These are phyloP conservation scores for Neogobius melanostomus DNA, from an alignment of 2,113 vertebrate species.

Conservation along the genomic window DNA sequence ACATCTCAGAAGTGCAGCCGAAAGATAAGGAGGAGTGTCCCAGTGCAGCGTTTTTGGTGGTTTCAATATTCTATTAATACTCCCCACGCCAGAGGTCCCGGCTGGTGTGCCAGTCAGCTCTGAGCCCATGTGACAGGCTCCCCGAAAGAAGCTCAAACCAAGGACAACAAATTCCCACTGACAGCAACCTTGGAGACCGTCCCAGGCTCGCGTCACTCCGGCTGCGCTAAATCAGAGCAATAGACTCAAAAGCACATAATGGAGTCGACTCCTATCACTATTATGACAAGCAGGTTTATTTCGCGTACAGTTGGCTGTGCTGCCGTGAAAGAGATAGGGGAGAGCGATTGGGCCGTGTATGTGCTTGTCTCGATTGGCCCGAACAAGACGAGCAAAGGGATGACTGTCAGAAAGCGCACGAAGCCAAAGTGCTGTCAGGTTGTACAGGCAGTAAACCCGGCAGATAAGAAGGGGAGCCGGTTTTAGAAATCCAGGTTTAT, in stretches of 20 bases:
- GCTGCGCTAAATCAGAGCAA: constrained; percentile 78
- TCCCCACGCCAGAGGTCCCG: constrained; percentile 84
- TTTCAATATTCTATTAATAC: constrained; percentile 96
- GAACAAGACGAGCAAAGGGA: constrained; percentile 52
- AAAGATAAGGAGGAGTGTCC: constrained; percentile 18
- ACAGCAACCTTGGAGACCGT: constrained; percentile 87
- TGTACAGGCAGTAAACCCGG: constrained; percentile 27
- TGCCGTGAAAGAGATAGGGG: constrained; percentile 16
- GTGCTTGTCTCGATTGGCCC: constrained; percentile 35
- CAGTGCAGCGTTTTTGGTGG: constrained; percentile 80
- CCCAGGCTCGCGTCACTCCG: constrained; percentile 64
- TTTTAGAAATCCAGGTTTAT: constrained; percentile 7
- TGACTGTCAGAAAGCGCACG: constrained; percentile 48
- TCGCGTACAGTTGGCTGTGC: constrained; percentile 65
- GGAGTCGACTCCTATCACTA: constrained; percentile 74
- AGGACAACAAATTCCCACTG: constrained; percentile 84
- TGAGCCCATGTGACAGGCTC: constrained; percentile 84
- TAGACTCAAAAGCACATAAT: constrained; percentile 79
- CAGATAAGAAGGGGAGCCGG: constrained; percentile 35
- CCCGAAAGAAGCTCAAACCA: constrained; percentile 78
- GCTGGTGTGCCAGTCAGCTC: constrained; percentile 79
- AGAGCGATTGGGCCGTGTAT: neutral
- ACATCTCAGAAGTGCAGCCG: neutral
- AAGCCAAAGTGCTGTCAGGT: constrained; percentile 30
- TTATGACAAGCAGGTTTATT: constrained; percentile 76